Evolutionary conservation across 1,140 invertebrate species (phyloP).

Genomic region (Melanaphis sacchari): DNA sequence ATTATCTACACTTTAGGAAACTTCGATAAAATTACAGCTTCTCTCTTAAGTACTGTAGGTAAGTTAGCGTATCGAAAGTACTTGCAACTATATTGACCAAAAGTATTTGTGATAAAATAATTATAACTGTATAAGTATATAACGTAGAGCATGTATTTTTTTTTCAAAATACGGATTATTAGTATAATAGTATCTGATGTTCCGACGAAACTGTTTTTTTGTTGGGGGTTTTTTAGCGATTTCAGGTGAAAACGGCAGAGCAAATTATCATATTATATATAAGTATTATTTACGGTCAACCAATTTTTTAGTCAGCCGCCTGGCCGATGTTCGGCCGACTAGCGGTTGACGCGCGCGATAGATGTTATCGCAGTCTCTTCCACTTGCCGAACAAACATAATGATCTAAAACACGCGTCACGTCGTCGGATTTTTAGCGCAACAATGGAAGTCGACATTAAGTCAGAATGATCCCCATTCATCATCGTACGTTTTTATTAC

Average conservation of each 20-base stretch:
- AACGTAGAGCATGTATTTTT: neutral
- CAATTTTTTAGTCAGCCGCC: neutral
- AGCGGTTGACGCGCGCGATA: neutral
- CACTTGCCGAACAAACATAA: constrained; percentile 34
- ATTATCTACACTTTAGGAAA: neutral
- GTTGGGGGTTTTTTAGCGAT: neutral
- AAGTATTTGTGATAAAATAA: neutral
- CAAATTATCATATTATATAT: neutral
- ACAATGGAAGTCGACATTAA: constrained; percentile 47
- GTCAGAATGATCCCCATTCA: constrained; percentile 34
- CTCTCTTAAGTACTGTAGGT: neutral
- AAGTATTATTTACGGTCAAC: constrained; percentile 25
- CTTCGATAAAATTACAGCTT: neutral
- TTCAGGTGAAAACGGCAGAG: neutral
- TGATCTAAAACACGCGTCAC: constrained; percentile 33
- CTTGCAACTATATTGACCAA: no score
- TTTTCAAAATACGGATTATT: neutral
- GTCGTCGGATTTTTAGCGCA: constrained; percentile 35
- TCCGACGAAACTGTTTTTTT: neutral
- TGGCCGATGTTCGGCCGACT: neutral
- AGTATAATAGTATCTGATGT: neutral
- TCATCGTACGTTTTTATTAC: constrained; percentile 24
- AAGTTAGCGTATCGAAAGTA: no score
- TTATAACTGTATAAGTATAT: neutral
- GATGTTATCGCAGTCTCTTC: constrained; percentile 12